phyloP scores from a whole-genome alignment of 2,113 vertebrate species.

The Prionailurus bengalensis region DNA sequence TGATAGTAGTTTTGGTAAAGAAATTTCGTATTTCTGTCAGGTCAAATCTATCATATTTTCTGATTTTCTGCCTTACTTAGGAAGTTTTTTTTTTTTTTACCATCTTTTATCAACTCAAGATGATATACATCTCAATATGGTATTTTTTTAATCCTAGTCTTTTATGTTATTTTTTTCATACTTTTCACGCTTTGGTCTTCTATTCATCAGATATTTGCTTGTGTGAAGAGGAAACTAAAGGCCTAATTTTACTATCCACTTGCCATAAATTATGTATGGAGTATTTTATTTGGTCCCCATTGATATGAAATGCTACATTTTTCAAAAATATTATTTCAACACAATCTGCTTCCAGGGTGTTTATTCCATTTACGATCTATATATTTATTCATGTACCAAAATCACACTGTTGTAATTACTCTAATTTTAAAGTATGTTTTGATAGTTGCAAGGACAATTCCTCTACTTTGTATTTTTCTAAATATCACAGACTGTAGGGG shows the following conservation, averaged over 20 bases:
- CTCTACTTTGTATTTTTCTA: not conserved
- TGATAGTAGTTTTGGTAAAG: not conserved
- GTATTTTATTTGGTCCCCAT: not conserved
- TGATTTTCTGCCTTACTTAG: not conserved
- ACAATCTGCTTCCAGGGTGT: not conserved
- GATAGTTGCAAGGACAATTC: not conserved
- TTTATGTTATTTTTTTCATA: not conserved
- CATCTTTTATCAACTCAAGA: not conserved
- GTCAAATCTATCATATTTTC: not conserved
- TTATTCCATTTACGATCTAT: not conserved
- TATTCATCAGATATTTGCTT: not conserved
- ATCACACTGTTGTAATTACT: not conserved
- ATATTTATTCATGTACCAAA: not conserved
- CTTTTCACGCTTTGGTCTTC: not conserved
- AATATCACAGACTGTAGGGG: not conserved
- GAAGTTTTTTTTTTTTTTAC: not conserved
- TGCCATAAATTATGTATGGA: not conserved
- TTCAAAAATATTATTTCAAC: slow-evolving; percentile 19
- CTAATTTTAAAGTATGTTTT: slow-evolving; percentile 17
- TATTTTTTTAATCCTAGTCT: not conserved
- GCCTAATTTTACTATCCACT: slow-evolving; percentile 25
- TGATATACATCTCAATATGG: not conserved
- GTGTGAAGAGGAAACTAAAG: not conserved
- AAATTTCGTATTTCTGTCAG: not conserved
- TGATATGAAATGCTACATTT: slow-evolving; percentile 43